Evolutionary conservation across 2,113 vertebrate species (phyloP).

Genomic region (Dolichotis patagonum): DNA sequence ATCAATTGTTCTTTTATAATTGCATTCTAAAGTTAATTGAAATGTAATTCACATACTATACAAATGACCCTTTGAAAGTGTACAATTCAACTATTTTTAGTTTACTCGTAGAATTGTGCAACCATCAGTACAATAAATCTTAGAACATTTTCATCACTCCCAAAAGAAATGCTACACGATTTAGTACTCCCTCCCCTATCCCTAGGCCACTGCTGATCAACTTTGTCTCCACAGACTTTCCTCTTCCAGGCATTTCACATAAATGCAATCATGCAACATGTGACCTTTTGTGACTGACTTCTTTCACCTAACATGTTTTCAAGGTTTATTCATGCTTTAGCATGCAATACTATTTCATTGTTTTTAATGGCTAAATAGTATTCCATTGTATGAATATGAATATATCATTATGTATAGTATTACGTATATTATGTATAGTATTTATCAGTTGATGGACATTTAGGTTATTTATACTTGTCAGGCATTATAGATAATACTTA

Average conservation of each 20-base stretch:
- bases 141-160: background rate
- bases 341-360: background rate
- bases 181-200: background rate
- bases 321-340: background rate
- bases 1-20: background rate
- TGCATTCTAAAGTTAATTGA: constrained; percentile 27
- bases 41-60: constrained; percentile 22
- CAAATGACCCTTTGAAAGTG: constrained; percentile 14
- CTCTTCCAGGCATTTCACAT: background rate
- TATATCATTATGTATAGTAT: background rate
- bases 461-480: constrained; percentile 4
- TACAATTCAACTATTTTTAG: background rate
- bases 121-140: constrained; percentile 1
- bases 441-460: background rate
- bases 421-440: background rate
- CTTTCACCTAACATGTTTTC: background rate
- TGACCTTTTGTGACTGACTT: background rate
- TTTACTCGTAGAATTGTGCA: constrained; percentile 12
- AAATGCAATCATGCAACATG: background rate
- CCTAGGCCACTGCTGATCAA: background rate
- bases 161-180: background rate
- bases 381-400: background rate
- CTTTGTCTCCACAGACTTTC: background rate
- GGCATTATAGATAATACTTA: background rate
- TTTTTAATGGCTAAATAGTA: background rate